Evolutionary conservation across 1,140 invertebrate genomes (phyloP), one percentile per base, ranked within the genome.

Genomic region (Lepidostoma basale): DNA sequence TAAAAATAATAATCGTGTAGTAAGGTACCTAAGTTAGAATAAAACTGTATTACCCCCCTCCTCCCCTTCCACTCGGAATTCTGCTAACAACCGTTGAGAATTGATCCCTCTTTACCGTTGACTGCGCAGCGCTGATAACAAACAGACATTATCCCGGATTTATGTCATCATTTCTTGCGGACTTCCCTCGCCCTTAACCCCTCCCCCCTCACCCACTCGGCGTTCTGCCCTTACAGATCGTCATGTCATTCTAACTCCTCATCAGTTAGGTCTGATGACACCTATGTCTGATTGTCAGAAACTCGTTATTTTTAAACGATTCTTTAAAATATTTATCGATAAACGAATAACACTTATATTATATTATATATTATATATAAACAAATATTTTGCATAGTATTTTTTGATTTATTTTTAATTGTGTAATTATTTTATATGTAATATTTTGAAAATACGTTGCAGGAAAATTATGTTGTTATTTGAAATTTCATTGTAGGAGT

Each of bases 141-240:
- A 80, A 82, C 78, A 81, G 77, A 79, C 79, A 80, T 81, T 77
- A 83, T 81, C 80, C 80, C 79, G 79, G 81, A 80, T 83, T 83
- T 81, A 78, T 79, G 79, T 79, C 79, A 76, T 80, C 79, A 79
- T 78, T 79, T 80, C 78, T 74, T 78, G 74, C 66, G 62, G 66
- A 52, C 62, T 28, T 20, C 42, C 52, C 47, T 44, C 42, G 25
- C 33, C 25, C 44, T 36, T 42, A 23, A n/a, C n/a, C 26, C 3
- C 39, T 12, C 54, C 49, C 62, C 26, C 26, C n/a, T 28, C 36
- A 40, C 22, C 16, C 60, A 40, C 58, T 16, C 40, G 1, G 10
- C 16, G 3, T n/a, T 5, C 14, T 8, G 12, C 26, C 52, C 16
- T 14, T 9, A 47, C 9, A 16, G 9, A 9, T 23, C 18, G 44